Percentiles rank a stretch among this genome's conserved stretches.
Conservation (phyloP, 2,797 vertebrate species). For the Platyrinchus mystaceus region DNA sequence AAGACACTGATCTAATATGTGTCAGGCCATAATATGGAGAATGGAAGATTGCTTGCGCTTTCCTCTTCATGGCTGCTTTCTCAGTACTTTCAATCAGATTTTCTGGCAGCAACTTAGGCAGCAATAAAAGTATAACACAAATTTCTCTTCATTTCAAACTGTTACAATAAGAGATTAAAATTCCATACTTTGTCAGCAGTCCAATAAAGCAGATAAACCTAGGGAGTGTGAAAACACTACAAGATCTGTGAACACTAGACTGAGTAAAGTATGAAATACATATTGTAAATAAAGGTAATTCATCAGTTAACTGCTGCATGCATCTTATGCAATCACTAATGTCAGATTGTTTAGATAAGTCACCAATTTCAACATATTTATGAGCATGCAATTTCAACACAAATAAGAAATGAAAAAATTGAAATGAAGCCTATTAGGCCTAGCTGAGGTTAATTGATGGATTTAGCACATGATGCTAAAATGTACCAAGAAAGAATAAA, state of each 20-base stretch:
- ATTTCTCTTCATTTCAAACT: constrained; percentile 40
- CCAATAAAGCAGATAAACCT: constrained; percentile 32
- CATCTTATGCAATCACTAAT: background rate
- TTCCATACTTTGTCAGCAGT: constrained; percentile 28
- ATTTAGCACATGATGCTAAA: background rate
- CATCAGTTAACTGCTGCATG: background rate
- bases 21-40: constrained; percentile 36
- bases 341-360: background rate
- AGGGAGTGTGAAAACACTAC: background rate
- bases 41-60: constrained; percentile 9
- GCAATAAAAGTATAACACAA: constrained; percentile 21
- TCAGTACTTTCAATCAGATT: constrained; percentile 49
- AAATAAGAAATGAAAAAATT: background rate
- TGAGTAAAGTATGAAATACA: background rate
- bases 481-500: background rate
- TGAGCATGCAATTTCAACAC: background rate
- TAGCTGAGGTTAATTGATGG: background rate
- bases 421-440: background rate
- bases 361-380: background rate
- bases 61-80: constrained; percentile 43
- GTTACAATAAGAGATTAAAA: constrained; percentile 53
- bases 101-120: constrained; percentile 38
- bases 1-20: constrained; percentile 57
- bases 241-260: background rate
- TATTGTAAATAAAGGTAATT: background rate